These are phyloP conservation scores for Hemiprocne comata DNA, from an alignment of 2,113 vertebrate species.

Conservation along the genomic window DNA sequence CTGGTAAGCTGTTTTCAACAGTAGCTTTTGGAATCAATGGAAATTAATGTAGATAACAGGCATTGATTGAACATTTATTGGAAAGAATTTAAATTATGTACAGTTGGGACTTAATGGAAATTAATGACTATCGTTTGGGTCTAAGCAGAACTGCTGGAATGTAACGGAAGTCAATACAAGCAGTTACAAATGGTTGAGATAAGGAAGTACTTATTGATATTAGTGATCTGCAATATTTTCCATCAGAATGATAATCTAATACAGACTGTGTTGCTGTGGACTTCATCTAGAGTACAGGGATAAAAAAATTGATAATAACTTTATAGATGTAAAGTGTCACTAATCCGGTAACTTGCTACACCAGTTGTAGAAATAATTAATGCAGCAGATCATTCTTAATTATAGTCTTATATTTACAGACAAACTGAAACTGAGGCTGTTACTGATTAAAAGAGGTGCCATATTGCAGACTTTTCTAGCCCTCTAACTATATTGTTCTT, in stretches of 20 bases:
- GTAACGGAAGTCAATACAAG: conserved; percentile 34
- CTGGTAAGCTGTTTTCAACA: neutral
- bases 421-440: conserved; percentile 40
- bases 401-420: conserved; percentile 28
- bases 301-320: neutral
- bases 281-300: neutral
- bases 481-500: conserved; percentile 55
- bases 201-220: conserved; percentile 59
- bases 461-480: conserved; percentile 51
- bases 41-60: conserved; percentile 40
- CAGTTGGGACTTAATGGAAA: conserved; percentile 46
- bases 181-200: conserved; percentile 26
- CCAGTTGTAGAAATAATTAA: conserved; percentile 23
- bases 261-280: neutral
- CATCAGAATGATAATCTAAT: neutral
- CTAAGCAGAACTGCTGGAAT: conserved; percentile 52
- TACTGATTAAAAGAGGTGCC: conserved; percentile 65
- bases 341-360: conserved; percentile 11
- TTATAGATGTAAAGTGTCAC: neutral
- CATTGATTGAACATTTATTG: conserved; percentile 42
- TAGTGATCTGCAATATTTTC: conserved; percentile 65
- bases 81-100: conserved; percentile 33
- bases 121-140: neutral
- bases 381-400: conserved; percentile 33
- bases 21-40: conserved; percentile 57